Base-by-base conservation (phyloP, 2,113 vertebrate species). In the Lagopus muta region DNA sequence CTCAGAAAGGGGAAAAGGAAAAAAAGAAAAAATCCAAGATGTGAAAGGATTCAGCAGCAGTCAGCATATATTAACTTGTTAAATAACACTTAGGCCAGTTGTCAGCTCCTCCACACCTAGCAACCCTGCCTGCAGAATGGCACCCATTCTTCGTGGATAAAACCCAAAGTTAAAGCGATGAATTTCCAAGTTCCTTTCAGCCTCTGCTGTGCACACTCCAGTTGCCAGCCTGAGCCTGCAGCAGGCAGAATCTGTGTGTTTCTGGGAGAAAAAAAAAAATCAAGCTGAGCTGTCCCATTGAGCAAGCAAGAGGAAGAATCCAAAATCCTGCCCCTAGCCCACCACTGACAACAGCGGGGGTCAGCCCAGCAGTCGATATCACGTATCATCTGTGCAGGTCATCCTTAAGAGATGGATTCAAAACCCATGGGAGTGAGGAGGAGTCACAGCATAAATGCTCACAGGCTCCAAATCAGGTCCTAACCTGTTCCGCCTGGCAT, bases 141-240 rank as follows among this genome's bases (percentile, higher is more conserved):
- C 25, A 58, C 54, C 20, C 11, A n/a, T 67, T 47, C 57, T 65
- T n/a, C 8, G 38, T 43, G 80, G 55, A 90, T 38, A 66, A 83
- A 87, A 75, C 20, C 25, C 62, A 13, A 34, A 79, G 66, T 32
- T 40, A 45, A 90, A 69, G 61, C 40, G 71, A 45, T 24, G n/a
- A 47, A 65, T 89, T 71, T 54, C 69, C 77, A 83, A 24, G 28
- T 18, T n/a, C 12, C 71, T 74, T 70, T 77, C 77, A 82, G 38
- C 6, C 30, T 61, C 30, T 8, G 36, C 43, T 70, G 64, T 0
- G 0, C 83, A 54, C 0, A 0, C 58, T 71, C 32, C 71, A 55
- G 69, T 69, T 83, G 52, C 19, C 54, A 80, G 32, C 32, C 73
- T 78, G 42, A 61, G 61, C 58, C 65, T 3, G 1, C 30, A 78